Evolutionary conservation across 2,797 vertebrate species (phyloP), one percentile per base, ranked within the genome.

Genomic region (Danio albolineatus): DNA sequence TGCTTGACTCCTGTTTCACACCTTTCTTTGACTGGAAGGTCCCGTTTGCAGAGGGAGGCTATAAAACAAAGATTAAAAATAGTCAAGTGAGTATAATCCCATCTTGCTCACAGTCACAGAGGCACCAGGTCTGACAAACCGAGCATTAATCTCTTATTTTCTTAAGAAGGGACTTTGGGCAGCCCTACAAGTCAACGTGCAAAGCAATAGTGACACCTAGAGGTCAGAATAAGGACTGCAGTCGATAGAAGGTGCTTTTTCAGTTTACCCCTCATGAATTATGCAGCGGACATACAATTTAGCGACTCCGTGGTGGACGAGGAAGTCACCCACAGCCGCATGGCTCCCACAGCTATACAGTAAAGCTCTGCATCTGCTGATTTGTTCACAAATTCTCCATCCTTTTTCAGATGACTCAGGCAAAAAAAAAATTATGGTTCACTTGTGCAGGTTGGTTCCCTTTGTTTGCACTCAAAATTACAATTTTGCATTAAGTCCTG

Each of bases 21-120:
- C 60, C 28, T 44, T 74, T 56, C 48, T 76, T 76, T 71, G 17
- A 54, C 70, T 84, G 72, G 73, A 82, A 88, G 81, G 80, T 72
- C 72, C 60, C 82, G 66, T 86, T 86, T 84, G 81, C 48, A 82
- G 87, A 86, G 67, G 81, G 61, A 86, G 81, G 89, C 88, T 90
- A 92, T 91, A 94, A 92, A 92, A 89, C 87, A 86, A 89, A 86
- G 90, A 92, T 93, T 93, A 91, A 89, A 92, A 94, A 93, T 90
- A 93, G 91, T 91, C 89, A 90, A 85, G 77, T 84, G 84, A 76
- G 75, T 88, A 89, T 90, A 89, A 89, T 90, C 91, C 89, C 89
- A 89, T 88, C 89, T 90, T 92, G 86, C 89, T 88, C 89, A 89
- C 91, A 92, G 93, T 92, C 93, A 91, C 85, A 90, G 89, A 92